A percentile compares a stretch with the other conserved stretches of the same genome.
Conservation (phyloP, 2,113 vertebrate species). For the Myrmecophaga tridactyla region DNA sequence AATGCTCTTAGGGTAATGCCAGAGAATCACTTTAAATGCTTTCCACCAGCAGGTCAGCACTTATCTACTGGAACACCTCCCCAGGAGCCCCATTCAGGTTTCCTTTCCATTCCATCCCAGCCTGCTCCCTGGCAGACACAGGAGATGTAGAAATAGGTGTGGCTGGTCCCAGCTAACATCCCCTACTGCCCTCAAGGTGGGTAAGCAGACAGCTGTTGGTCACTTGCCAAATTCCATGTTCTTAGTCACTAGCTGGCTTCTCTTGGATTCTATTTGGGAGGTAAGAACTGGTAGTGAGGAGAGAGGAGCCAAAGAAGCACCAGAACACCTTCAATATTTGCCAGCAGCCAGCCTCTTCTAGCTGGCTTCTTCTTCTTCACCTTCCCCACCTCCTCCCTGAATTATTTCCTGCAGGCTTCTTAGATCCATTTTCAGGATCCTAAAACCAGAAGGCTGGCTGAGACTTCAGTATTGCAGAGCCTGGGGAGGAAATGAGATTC, state of each 20-base stretch:
- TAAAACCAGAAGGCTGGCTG: background rate
- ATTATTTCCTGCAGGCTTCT: background rate
- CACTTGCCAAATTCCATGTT: background rate
- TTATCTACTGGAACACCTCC: slow-evolving; percentile 36
- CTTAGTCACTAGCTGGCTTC: background rate
- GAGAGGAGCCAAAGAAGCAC: background rate
- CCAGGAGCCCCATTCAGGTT: slow-evolving; percentile 4
- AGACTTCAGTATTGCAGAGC: background rate
- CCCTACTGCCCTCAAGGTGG: background rate
- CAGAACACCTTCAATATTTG: background rate
- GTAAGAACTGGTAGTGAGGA: background rate
- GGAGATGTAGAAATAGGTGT: background rate
- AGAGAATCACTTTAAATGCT: slow-evolving; percentile 57
- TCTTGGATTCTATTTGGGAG: background rate
- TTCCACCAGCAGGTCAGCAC: slow-evolving; percentile 38
- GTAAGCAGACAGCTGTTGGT: background rate
- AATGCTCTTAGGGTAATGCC: slow-evolving; percentile 66
- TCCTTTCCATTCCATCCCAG: background rate
- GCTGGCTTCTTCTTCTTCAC: no score
- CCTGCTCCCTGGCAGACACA: background rate
- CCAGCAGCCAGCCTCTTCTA: background rate
- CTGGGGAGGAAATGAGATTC: background rate
- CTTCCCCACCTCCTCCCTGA: background rate
- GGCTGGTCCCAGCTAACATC: background rate
- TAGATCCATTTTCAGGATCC: background rate